These are phyloP conservation scores for Parnassius apollo DNA, from an alignment of 2,888 invertebrate species.

Conservation along the genomic window DNA sequence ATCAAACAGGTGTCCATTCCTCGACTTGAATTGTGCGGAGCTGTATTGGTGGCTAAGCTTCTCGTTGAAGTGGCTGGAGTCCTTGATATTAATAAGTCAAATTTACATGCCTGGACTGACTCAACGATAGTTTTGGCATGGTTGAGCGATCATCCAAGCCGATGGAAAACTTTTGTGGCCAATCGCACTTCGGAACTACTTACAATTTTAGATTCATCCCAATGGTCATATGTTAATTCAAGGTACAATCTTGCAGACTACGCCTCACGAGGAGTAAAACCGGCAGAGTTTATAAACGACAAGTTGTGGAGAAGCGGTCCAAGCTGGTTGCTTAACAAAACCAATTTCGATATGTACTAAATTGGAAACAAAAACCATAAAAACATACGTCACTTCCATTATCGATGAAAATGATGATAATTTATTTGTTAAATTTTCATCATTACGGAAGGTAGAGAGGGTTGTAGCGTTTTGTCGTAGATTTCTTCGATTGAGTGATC, in stretches of 20 bases:
- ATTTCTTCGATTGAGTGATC: neutral
- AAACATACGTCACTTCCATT: neutral
- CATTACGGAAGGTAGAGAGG: neutral
- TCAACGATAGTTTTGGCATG: neutral
- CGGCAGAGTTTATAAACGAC: no score
- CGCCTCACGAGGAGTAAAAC: no score
- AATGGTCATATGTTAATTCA: no score
- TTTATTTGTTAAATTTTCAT: neutral
- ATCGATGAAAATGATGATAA: neutral
- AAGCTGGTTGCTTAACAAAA: no score
- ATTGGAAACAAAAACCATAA: no score
- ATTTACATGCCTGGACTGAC: conserved; percentile 3
- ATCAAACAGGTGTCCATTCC: conserved; percentile 1
- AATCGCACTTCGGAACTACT: neutral
- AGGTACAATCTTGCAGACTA: no score
- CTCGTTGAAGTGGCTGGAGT: neutral
- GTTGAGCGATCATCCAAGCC: neutral
- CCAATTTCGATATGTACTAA: no score
- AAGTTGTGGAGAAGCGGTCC: no score
- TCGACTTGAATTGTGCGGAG: no score
- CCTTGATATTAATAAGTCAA: neutral
- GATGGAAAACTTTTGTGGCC: neutral
- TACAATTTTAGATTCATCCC: no score
- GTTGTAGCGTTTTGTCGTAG: neutral
- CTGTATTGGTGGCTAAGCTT: neutral